Evolutionary conservation across 2,113 vertebrate species (phyloP).

Genomic region (Strigops habroptila): DNA sequence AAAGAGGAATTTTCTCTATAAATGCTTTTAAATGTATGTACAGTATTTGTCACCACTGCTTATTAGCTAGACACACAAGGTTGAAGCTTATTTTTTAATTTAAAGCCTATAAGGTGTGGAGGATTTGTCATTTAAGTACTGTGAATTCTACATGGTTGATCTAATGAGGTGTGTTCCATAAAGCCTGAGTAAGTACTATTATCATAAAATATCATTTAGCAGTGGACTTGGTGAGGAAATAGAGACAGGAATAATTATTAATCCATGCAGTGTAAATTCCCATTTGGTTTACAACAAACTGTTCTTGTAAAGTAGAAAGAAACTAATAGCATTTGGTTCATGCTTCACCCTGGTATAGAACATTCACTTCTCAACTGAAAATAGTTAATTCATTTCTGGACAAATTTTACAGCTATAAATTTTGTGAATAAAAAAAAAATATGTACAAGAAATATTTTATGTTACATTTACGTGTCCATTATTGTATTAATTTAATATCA

Average conservation of each 20-base stretch:
- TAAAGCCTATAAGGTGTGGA: background rate
- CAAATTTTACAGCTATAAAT: background rate
- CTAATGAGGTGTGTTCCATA: background rate
- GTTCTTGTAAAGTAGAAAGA: background rate
- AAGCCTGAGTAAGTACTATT: background rate
- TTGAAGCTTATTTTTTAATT: conserved; percentile 42
- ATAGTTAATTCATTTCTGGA: background rate
- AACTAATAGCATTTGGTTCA: background rate
- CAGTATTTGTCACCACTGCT: background rate
- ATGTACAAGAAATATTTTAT: background rate
- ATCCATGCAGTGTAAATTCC: background rate
- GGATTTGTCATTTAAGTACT: conserved; percentile 38
- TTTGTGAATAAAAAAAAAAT: background rate
- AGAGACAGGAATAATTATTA: background rate
- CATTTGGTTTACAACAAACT: background rate
- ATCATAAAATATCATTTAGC: background rate
- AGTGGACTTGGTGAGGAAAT: background rate
- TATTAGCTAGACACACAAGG: background rate
- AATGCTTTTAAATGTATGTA: conserved; percentile 18
- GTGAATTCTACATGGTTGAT: conserved; percentile 31
- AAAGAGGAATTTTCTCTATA: background rate
- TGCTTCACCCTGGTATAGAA: background rate
- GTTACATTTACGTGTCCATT: background rate
- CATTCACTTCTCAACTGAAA: background rate
- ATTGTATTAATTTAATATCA: background rate